These are phyloP conservation scores for Neomorphus geoffroyi DNA, from an alignment of 2,797 vertebrate genomes.

Conservation along the genomic window DNA sequence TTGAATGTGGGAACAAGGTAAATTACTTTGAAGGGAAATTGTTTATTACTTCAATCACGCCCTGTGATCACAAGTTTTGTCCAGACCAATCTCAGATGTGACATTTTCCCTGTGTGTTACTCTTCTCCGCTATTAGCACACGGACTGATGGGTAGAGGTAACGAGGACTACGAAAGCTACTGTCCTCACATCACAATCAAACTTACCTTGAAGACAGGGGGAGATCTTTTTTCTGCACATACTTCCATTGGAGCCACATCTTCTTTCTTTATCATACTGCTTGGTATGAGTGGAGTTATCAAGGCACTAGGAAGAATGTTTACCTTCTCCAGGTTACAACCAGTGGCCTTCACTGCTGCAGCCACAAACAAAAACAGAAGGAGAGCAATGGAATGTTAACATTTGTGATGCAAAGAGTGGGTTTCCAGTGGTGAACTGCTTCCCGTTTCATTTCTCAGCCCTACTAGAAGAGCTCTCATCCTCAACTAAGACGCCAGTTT, in stretches of 20 bases:
- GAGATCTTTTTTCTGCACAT: slow-evolving; percentile 84
- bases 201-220: slow-evolving; percentile 85
- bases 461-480: not conserved
- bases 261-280: slow-evolving; percentile 90
- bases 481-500: not conserved
- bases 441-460: not conserved
- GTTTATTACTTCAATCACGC: not conserved
- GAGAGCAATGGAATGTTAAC: not conserved
- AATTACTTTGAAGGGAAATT: not conserved
- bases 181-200: not conserved
- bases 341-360: slow-evolving; percentile 79
- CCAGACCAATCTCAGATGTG: accelerated
- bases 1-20: not conserved
- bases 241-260: slow-evolving; percentile 97
- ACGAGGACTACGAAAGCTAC: not conserved
- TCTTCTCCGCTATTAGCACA: not conserved
- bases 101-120: not conserved
- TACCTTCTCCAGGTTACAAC: slow-evolving; percentile 83
- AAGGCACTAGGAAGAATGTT: slow-evolving; percentile 82
- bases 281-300: slow-evolving; percentile 88
- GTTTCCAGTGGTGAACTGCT: not conserved
- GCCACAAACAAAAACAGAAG: not conserved
- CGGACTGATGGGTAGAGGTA: not conserved
- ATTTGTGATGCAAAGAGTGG: not conserved
- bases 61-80: not conserved